A percentile compares a stretch with the other conserved stretches of the same genome.
Evolutionary conservation across 2,113 vertebrate genomes (phyloP).

Genomic region (Coturnix japonica): DNA sequence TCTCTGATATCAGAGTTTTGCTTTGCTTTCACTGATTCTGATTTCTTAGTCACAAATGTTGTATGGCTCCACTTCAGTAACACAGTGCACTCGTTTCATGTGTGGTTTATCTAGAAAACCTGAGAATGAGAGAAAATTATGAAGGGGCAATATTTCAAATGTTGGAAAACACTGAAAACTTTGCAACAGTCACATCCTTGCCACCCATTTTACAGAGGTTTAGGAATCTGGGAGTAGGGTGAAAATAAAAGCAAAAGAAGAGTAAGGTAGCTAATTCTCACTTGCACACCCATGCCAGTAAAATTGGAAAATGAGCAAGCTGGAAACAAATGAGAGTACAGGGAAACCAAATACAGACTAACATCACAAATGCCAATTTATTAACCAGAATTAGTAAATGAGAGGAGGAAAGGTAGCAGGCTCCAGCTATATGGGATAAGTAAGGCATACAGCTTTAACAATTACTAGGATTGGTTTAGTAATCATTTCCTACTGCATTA

Average conservation of each 20-base stretch:
- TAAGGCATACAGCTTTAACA: not conserved
- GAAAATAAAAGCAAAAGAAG: not conserved
- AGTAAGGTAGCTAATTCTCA: not conserved
- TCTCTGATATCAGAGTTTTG: not conserved
- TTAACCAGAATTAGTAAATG: not conserved
- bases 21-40: not conserved
- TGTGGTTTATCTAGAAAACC: not conserved
- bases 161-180: not conserved
- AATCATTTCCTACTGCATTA: not conserved
- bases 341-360: not conserved
- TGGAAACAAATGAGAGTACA: not conserved
- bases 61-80: not conserved
- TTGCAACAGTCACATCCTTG: not conserved
- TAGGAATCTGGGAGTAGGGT: not conserved
- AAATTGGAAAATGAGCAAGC: not conserved
- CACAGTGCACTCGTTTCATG: not conserved
- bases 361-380: not conserved
- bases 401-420: not conserved
- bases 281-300: not conserved
- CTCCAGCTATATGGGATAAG: not conserved
- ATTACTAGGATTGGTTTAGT: not conserved
- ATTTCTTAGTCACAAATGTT: not conserved
- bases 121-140: not conserved
- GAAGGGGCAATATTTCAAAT: not conserved
- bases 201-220: not conserved